phyloP scores from a whole-genome alignment of 1,140 invertebrate genomes.

The Oncopodura yosiiana region DNA sequence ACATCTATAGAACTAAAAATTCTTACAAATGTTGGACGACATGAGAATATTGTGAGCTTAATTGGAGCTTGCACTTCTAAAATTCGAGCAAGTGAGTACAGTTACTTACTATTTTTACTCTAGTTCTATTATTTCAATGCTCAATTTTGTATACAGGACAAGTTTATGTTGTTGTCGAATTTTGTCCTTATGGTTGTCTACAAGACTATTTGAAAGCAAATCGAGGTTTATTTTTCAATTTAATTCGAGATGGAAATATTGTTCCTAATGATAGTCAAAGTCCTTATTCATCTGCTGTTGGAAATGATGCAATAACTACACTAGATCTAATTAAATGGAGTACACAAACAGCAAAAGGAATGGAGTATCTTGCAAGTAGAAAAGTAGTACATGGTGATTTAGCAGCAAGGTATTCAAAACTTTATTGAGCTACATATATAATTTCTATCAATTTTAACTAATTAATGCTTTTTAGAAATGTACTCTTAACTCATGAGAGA shows the following conservation, averaged over 20 bases:
- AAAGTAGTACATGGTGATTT: too few species aligned
- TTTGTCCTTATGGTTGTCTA: slow-evolving; percentile 45
- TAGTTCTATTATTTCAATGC: neutral
- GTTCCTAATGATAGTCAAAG: neutral
- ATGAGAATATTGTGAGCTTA: slow-evolving; percentile 49
- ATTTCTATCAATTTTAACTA: too few species aligned
- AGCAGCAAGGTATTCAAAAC: too few species aligned
- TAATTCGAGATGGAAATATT: slow-evolving; percentile 9
- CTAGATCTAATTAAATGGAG: too few species aligned
- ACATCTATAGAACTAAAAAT: slow-evolving; percentile 52
- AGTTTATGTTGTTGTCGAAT: slow-evolving; percentile 44
- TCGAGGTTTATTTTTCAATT: slow-evolving; percentile 17
- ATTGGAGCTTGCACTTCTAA: slow-evolving; percentile 45
- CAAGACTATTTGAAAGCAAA: slow-evolving; percentile 39
- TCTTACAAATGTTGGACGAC: slow-evolving; percentile 46
- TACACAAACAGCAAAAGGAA: too few species aligned
- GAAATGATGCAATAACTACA: too few species aligned
- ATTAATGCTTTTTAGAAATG: too few species aligned
- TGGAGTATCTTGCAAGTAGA: too few species aligned
- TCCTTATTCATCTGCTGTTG: neutral
- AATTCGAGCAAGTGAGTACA: slow-evolving; percentile 12
- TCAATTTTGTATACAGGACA: slow-evolving; percentile 35
- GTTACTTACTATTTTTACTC: neutral
- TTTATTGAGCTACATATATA: too few species aligned
- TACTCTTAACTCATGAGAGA: too few species aligned